phyloP scores from a whole-genome alignment of 2,797 vertebrate species.

The Halcyon badia region DNA sequence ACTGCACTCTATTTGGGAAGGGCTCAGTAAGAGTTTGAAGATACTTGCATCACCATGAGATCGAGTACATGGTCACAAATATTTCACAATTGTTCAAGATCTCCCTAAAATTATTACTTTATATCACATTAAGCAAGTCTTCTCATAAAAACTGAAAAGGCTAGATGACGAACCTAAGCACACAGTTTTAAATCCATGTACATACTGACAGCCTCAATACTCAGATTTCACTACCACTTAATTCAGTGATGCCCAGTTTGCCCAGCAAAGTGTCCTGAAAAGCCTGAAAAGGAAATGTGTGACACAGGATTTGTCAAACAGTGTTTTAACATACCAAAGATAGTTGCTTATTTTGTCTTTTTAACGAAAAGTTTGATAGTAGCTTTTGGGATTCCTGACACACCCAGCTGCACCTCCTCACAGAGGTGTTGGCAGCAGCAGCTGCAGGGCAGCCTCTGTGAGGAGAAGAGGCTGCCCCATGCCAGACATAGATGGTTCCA shows the following conservation, averaged over 20 bases:
- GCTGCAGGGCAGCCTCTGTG: rapidly evolving
- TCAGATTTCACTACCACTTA: neutral
- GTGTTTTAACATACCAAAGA: neutral
- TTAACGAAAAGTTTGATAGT: neutral
- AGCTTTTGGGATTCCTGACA: neutral
- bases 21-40: neutral
- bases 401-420: rapidly evolving
- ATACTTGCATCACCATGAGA: neutral
- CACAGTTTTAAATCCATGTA: neutral
- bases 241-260: neutral
- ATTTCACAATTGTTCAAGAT: neutral
- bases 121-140: neutral
- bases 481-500: rapidly evolving
- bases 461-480: rapidly evolving
- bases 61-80: rapidly evolving
- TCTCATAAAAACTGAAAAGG: neutral
- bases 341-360: rapidly evolving
- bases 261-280: neutral
- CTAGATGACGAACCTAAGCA: neutral
- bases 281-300: neutral
- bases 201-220: neutral
- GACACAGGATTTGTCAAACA: neutral
- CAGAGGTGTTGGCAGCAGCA: rapidly evolving
- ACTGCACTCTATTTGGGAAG: neutral
- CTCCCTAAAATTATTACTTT: neutral